Conservation (phyloP, 2,113 vertebrate genomes). For the Amphilophus citrinellus region DNA sequence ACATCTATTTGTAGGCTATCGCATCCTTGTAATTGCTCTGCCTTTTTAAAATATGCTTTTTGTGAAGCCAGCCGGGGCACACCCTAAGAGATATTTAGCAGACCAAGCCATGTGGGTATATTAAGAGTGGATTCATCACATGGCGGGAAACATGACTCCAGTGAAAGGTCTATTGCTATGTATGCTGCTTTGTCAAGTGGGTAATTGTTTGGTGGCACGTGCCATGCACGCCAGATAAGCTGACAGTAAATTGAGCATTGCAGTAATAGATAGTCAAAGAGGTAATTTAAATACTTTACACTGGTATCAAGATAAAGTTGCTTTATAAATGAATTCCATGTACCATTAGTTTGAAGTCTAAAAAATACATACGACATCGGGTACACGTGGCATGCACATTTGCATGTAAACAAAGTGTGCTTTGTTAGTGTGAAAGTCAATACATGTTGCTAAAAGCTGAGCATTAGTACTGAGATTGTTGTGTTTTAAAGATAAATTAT, state of each 20-base stretch:
- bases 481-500: not conserved
- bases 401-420: not conserved
- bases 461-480: not conserved
- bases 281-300: not conserved
- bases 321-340: not conserved
- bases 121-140: constrained; percentile 4
- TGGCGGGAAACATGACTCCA: not conserved
- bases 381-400: not conserved
- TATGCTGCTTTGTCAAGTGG: constrained; percentile 5
- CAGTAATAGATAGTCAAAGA: not conserved
- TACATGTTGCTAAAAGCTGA: not conserved
- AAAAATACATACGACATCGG: not conserved
- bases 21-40: not conserved
- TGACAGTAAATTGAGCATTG: constrained; percentile 7
- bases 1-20: not conserved
- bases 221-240: not conserved
- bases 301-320: not conserved
- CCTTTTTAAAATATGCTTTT: not conserved
- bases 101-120: not conserved
- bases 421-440: not conserved
- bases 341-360: not conserved
- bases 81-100: constrained; percentile 2
- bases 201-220: constrained; percentile 4
- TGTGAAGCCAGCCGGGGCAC: not conserved
- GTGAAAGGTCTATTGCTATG: not conserved